These are phyloP conservation scores for Ageneiosus marmoratus DNA, from an alignment of 2,113 vertebrate species.

Conservation along the genomic window DNA sequence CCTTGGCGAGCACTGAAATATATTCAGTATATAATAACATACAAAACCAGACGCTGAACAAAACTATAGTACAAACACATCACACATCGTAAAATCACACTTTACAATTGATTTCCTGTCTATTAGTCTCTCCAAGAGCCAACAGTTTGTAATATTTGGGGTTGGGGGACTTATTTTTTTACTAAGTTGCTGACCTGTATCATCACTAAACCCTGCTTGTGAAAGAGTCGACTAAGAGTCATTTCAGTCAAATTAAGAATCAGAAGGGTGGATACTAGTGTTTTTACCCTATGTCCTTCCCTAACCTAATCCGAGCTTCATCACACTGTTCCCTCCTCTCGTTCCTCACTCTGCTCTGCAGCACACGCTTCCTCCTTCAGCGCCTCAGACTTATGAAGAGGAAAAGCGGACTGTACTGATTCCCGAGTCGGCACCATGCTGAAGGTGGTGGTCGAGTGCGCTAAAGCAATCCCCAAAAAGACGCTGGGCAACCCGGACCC, in stretches of 20 bases:
- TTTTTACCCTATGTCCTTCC: background rate
- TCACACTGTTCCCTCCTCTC: constrained; percentile 1
- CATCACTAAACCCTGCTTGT: background rate
- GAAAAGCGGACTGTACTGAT: background rate
- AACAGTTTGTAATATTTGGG: background rate
- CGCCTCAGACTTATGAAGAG: background rate
- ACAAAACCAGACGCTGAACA: background rate
- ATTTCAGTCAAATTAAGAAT: background rate
- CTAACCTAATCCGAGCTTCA: background rate
- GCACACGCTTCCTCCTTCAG: background rate
- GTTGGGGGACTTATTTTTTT: background rate
- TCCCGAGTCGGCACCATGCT: constrained; percentile 74
- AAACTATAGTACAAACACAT: background rate
- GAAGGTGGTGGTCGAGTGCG: constrained; percentile 87
- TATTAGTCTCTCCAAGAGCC: background rate
- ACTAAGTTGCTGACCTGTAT: background rate
- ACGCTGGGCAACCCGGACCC: constrained; percentile 92
- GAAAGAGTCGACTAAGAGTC: background rate
- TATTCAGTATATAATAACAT: background rate
- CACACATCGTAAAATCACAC: background rate
- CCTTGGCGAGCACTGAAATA: no score
- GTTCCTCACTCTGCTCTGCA: background rate
- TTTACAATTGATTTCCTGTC: background rate
- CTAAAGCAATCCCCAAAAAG: constrained; percentile 86
- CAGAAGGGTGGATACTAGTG: background rate